A percentile compares a stretch with the other conserved stretches of the same genome.
Conservation (phyloP, 1,140 invertebrate genomes). For the Eumeta japonica region DNA sequence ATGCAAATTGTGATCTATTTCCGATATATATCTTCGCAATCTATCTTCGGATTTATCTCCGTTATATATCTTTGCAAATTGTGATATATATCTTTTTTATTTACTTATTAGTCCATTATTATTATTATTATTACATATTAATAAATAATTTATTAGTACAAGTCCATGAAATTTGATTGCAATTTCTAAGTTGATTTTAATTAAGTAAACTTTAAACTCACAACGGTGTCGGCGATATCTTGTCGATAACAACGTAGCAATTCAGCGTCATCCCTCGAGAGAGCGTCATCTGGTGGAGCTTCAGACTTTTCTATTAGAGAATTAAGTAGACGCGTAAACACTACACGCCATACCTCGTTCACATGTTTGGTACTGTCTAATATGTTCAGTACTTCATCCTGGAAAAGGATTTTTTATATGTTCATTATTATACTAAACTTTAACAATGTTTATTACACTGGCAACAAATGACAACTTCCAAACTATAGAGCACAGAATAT, state of each 20-base stretch:
- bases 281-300: conserved; percentile 34
- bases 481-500: too few relatives aligned
- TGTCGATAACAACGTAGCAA: conserved; percentile 86
- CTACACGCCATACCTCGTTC: conserved; percentile 31
- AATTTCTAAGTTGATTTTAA: neutral
- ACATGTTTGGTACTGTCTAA: conserved; percentile 18
- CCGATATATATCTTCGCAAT: too few relatives aligned
- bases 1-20: too few relatives aligned
- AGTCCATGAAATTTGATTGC: neutral
- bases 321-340: conserved; percentile 38
- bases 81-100: too few relatives aligned
- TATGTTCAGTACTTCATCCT: conserved; percentile 37
- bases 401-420: conserved; percentile 6
- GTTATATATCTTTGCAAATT: too few relatives aligned
- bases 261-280: conserved; percentile 77
- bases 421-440: too few relatives aligned
- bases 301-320: conserved; percentile 41
- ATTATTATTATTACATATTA: too few relatives aligned
- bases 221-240: conserved; percentile 85
- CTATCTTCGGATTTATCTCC: too few relatives aligned
- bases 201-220: conserved; percentile 37
- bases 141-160: too few relatives aligned
- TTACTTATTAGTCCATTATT: too few relatives aligned
- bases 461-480: too few relatives aligned
- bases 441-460: neutral